phyloP scores from a whole-genome alignment of 2,113 vertebrate species.

The Malurus alboscapulatus region DNA sequence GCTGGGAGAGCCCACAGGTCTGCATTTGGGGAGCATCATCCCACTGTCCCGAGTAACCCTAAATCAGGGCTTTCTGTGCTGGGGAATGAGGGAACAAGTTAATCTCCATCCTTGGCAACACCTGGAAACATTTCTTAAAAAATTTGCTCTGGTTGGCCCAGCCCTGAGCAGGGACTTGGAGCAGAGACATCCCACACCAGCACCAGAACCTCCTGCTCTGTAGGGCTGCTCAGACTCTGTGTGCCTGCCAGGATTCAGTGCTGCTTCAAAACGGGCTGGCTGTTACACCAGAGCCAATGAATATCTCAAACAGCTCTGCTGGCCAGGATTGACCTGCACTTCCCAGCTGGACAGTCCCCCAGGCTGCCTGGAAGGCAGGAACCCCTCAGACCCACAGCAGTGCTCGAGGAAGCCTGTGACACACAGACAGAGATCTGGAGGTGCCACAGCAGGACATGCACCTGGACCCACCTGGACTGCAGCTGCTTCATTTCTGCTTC shows the following conservation, averaged over 20 bases:
- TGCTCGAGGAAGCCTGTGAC: background rate
- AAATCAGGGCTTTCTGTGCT: background rate
- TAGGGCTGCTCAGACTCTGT: background rate
- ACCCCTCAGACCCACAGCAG: background rate
- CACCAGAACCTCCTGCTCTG: background rate
- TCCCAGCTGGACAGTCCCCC: background rate
- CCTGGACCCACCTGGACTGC: constrained; percentile 74
- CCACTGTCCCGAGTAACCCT: background rate
- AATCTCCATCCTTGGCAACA: background rate
- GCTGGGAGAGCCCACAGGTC: background rate
- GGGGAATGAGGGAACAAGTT: accelerated
- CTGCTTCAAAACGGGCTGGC: background rate
- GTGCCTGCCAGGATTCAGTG: background rate
- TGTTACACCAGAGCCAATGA: background rate
- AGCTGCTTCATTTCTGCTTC: constrained; percentile 76
- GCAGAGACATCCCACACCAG: background rate
- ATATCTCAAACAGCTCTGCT: background rate
- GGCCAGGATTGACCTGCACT: background rate
- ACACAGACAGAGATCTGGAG: background rate
- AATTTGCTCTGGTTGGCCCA: background rate
- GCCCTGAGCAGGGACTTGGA: background rate
- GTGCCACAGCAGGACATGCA: background rate
- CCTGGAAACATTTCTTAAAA: background rate
- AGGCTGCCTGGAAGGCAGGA: background rate
- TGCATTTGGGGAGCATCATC: background rate